A percentile compares a stretch with the other conserved stretches of the same genome.
phyloP scores from a whole-genome alignment of 2,888 invertebrate genomes.

The Melitaea athalia region DNA sequence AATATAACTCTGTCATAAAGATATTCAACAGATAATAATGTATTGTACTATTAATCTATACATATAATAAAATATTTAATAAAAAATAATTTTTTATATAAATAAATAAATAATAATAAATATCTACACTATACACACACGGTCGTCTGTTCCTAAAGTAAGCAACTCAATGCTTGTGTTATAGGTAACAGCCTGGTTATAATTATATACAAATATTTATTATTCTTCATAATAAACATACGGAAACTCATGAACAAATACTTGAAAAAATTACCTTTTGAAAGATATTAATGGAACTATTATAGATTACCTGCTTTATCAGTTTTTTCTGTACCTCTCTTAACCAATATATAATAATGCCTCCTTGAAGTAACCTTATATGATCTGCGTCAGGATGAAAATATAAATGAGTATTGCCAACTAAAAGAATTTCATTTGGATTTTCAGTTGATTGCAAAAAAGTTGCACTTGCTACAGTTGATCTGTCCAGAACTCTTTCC shows the following conservation, averaged over 20 bases:
- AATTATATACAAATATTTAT: too few relatives aligned
- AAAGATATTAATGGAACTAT: neutral
- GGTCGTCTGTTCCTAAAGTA: too few relatives aligned
- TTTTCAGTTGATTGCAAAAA: conserved; percentile 82
- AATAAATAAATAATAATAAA: too few relatives aligned
- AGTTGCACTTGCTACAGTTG: conserved; percentile 86
- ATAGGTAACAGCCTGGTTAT: too few relatives aligned
- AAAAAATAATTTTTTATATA: too few relatives aligned
- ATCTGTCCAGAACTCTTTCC: conserved; percentile 83
- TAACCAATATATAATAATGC: conserved; percentile 87
- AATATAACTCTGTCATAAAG: too few relatives aligned
- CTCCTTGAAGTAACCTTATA: conserved; percentile 92
- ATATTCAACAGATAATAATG: too few relatives aligned
- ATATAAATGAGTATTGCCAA: conserved; percentile 96
- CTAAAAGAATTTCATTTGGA: conserved; percentile 82
- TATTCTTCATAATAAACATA: too few relatives aligned
- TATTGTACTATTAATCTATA: too few relatives aligned
- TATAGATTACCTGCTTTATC: conserved; percentile 54
- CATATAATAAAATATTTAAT: too few relatives aligned
- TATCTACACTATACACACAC: too few relatives aligned
- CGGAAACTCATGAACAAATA: neutral
- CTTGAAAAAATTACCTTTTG: neutral
- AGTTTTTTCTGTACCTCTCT: conserved; percentile 78
- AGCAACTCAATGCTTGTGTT: too few relatives aligned
- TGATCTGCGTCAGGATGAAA: conserved; percentile 96